Base-by-base conservation (phyloP, 1,140 invertebrate genomes). In the Plodia interpunctella region DNA sequence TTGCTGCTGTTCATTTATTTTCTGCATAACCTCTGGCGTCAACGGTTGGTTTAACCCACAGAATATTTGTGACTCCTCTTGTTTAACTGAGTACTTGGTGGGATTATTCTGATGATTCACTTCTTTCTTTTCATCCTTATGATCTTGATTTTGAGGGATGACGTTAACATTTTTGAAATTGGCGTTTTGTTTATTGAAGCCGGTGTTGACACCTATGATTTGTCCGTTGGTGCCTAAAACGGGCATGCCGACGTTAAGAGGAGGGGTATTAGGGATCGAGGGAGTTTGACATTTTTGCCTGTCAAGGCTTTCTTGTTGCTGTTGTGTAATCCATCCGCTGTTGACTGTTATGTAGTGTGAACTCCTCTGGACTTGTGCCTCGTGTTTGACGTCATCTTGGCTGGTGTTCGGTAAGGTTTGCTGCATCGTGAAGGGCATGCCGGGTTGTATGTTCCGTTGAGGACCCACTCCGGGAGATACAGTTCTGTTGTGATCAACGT, bases 1-100 rank as follows among this genome's bases (percentile, higher is more conserved):
- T 68, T 92, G 92, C 64, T 92, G 91, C 50, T 92, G 92, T 62
- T 90, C 80, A 65, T 92, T 92, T 52, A 92, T 91, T 73, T 91
- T 91, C 69, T 92, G 91, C 77, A 92, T 90, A 10, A 91, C 90
- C 70, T 91, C 90, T 10, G 90, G 90, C 13, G 90, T 90, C n/a
- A 91, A 64, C 4, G 87, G 76, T 65, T 89, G 87, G 58, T 89
- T 89, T 6, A 89, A 64, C 5, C 87, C 87, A 57, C 84, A 87
- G 49, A 86, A 89, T 66, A 83, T 80, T 73, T 88, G 87, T 6
- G 83, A 80, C 44, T 86, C 82, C 55, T 86, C 83, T 32, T 86
- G 83, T 66, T 87, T 87, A 9, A 20, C 57, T 0, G 66, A 28
- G 49, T 61, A 58, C 51, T 74, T 74, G 15, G 28, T 25, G n/a